phyloP scores from a whole-genome alignment of 1,140 invertebrate species.

The Drosophila kurseongensis region DNA sequence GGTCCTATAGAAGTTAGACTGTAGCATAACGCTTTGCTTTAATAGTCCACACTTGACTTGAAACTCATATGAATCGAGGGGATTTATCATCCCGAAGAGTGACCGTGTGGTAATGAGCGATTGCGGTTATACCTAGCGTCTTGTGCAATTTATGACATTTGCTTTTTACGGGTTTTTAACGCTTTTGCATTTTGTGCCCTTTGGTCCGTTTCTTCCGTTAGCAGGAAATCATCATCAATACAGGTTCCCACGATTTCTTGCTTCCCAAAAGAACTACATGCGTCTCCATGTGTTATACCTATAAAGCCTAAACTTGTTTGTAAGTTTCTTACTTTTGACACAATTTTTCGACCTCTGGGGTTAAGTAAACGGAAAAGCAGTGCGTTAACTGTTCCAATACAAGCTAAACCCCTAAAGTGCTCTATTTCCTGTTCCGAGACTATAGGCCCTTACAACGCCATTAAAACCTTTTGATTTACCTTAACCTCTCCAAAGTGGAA shows the following conservation, averaged over 20 bases:
- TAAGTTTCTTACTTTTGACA: constrained; percentile 10
- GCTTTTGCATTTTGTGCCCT: constrained; percentile 21
- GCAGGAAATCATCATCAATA: constrained; percentile 38
- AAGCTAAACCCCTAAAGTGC: constrained; percentile 12
- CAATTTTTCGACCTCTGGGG: constrained; percentile 9
- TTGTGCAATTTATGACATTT: constrained; percentile 65
- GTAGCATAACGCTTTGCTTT: constrained; percentile 20
- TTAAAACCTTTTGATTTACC: constrained; percentile 31
- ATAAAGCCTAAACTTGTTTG: constrained; percentile 10
- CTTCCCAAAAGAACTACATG: constrained; percentile 11
- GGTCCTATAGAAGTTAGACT: constrained; percentile 4
- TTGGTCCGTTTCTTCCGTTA: constrained; percentile 13
- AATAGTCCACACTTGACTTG: constrained; percentile 49
- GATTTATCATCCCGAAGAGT: constrained; percentile 46
- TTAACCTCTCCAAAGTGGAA: background rate
- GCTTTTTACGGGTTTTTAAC: constrained; percentile 41
- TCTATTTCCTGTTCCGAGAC: constrained; percentile 62
- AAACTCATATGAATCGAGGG: constrained; percentile 49
- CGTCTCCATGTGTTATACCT: background rate
- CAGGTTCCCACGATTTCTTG: constrained; percentile 29
- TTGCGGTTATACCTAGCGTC: constrained; percentile 37
- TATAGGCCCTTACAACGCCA: constrained; percentile 14
- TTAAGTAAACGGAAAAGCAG: constrained; percentile 20
- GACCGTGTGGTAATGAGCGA: constrained; percentile 55
- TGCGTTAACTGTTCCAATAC: constrained; percentile 22